Percentiles rank a stretch among this genome's conserved stretches.
Conservation (phyloP, 2,888 invertebrate genomes). For the Neoascia interrupta region DNA sequence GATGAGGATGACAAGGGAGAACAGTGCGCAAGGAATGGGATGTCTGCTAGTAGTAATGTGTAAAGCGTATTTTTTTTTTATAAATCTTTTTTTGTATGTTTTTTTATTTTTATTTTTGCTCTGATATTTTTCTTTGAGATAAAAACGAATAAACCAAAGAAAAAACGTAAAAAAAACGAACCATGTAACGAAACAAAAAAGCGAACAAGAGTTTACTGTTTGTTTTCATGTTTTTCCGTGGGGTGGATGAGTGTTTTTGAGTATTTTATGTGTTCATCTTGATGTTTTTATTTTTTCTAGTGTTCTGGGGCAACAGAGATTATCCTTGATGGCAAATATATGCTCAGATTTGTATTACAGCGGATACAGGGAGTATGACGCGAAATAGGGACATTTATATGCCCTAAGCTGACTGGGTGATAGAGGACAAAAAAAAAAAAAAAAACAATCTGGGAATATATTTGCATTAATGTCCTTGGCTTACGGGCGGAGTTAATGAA, state of each 20-base stretch:
- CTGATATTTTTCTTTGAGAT: constrained; percentile 62
- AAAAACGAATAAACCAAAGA: constrained; percentile 70
- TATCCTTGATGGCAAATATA: constrained; percentile 55
- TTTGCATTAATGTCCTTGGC: constrained; percentile 50
- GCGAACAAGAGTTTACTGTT: constrained; percentile 66
- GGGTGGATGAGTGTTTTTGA: constrained; percentile 63
- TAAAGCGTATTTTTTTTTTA: constrained; percentile 66
- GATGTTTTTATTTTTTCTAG: constrained; percentile 10
- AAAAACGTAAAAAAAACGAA: constrained; percentile 67
- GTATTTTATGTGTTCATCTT: constrained; percentile 32
- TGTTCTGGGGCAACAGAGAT: constrained; percentile 18
- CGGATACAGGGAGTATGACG: constrained; percentile 16
- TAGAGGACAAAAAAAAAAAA: too few species aligned
- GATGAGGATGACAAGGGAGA: constrained; percentile 76
- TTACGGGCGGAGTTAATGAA: constrained; percentile 41
- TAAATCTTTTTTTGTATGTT: constrained; percentile 44
- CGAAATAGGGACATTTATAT: constrained; percentile 33
- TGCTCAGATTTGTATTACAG: constrained; percentile 33
- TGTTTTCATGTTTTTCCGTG: constrained; percentile 54
- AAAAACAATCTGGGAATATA: constrained; percentile 25
- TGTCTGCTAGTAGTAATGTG: constrained; percentile 69
- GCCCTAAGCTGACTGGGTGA: constrained; percentile 47
- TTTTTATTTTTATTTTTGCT: constrained; percentile 58
- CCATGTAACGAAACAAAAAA: constrained; percentile 67
- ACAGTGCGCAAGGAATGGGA: constrained; percentile 74